Evolutionary conservation across 2,113 vertebrate species (phyloP), one percentile per base, ranked within the genome.

Genomic region (Sturnus vulgaris): DNA sequence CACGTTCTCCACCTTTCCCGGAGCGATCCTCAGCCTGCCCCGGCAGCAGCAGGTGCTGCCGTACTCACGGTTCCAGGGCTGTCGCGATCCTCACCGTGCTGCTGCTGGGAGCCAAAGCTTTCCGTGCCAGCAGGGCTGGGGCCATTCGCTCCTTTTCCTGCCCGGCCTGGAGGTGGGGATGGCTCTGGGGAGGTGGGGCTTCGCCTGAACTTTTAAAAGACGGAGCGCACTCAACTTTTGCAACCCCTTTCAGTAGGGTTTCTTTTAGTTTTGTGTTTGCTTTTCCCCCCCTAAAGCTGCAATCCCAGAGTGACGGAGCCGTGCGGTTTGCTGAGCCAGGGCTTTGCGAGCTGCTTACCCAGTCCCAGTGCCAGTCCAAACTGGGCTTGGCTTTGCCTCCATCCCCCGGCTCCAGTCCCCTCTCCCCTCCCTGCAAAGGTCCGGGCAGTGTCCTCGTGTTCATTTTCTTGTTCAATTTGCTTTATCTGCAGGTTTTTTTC

Each of bases 121-220:
- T 2, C 44, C 56, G 17, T 0, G 35, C 5, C 79, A 2, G 60
- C 8, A 0, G 14, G 3, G 60, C 76, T 1, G 71, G 16, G 77
- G 19, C 59, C 95, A 63, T 70, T 13, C 42, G 27, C 35, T 12
- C 14, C 84, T 71, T 73, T 19, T 28, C 40, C 72, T 77, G 50
- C 61, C 49, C 66, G 31, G 85, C 5, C 50, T 3, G 88, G 94
- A 84, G 82, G 75, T 87, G 94, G 88, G 56, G 64, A 82, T 25
- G 82, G 53, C 9, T 39, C 70, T 42, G 55, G 0, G 85, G 92
- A 90, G 96, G 94, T 92, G 96, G 92, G 77, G 94, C 92, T 92
- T 86, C 42, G 56, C 25, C 65, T 27, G 50, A 20, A 3, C 14
- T 31, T n/a, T 17, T 12, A 7, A 42, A 27, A 53, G 20, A 68